Base-by-base conservation (phyloP, 2,888 invertebrate genomes). In the Tipula vernalis region DNA sequence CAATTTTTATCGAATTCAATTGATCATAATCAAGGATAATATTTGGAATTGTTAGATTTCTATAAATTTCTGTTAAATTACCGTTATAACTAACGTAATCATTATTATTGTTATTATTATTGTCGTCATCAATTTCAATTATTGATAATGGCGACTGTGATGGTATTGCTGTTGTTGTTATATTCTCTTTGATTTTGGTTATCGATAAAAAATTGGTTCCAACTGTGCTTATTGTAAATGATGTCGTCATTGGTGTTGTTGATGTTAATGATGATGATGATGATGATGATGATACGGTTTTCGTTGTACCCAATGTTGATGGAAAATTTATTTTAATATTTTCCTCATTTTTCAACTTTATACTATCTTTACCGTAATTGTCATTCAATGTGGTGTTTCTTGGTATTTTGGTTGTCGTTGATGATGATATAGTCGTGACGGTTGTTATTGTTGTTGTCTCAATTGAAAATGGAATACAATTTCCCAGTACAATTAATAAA, bases 381-480 rank as follows among this genome's bases (percentile, higher is more conserved):
- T 71, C 10, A 10, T 18, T 28, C 15, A 28, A 28, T 71, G 28
- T 8, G 5, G 71, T 71, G 18, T 5, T 71, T 18, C 51, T 51
- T 15, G 15, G 15, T 51, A 51, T n/a, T 51, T 51, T 51, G n/a
- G 4, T 3, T 28, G 71, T 28, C 10, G 18, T 8, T 10, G 71
- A 28, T 71, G 71, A 10, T 71, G 47, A n/a, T n/a, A n/a, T 18
- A 28, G 71, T 28, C 2, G 10, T 28, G 28, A 10, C 8, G 5
- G 71, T 3, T 71, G 71, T 71, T 71, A 28, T 8, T 71, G 71
- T 71, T 28, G 71, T 71, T 28, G n/a, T n/a, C n/a, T 84, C 39
- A 84, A 84, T 39, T 84, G 84, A 39, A 39, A 84, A 39, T 84
- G 84, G 39, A 84, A 84, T 84, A 84, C 36, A 84, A 84, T 84